Percentiles rank a stretch among this genome's conserved stretches.
Conservation (phyloP, 2,113 vertebrate genomes). For the Cnemophilus loriae region DNA sequence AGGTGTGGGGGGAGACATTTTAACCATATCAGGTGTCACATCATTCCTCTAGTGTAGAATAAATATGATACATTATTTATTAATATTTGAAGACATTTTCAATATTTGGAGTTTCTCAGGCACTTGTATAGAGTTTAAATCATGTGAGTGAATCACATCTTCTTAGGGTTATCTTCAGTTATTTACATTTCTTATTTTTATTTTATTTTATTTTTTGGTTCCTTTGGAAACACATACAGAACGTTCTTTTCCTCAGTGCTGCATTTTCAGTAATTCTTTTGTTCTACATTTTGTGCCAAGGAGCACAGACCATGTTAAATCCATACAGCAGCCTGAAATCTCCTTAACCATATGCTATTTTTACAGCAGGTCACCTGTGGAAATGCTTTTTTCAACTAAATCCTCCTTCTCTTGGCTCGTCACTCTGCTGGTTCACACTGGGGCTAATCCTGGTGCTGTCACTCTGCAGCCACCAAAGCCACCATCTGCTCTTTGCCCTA, state of each 20-base stretch:
- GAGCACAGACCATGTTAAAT: background rate
- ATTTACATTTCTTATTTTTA: background rate
- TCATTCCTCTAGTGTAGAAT: conserved; percentile 7
- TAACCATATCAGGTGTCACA: background rate
- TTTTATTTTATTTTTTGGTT: background rate
- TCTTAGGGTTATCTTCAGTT: background rate
- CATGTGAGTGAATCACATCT: background rate
- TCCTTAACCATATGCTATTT: conserved; percentile 27
- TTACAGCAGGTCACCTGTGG: conserved; percentile 16
- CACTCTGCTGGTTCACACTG: background rate
- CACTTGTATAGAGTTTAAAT: background rate
- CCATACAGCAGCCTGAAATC: background rate
- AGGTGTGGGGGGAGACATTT: background rate
- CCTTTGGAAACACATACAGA: background rate
- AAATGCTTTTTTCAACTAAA: conserved; percentile 27
- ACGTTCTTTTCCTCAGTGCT: background rate
- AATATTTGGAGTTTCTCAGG: conserved; percentile 14
- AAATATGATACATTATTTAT: conserved; percentile 9
- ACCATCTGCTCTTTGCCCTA: conserved; percentile 43
- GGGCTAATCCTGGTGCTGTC: conserved; percentile 7
- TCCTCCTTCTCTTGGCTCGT: conserved; percentile 25
- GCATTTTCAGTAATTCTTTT: background rate
- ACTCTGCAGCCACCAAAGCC: background rate
- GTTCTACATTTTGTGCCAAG: background rate
- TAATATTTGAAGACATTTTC: conserved; percentile 31